Conservation (phyloP, 2,888 invertebrate genomes). For the Abrostola tripartita region DNA sequence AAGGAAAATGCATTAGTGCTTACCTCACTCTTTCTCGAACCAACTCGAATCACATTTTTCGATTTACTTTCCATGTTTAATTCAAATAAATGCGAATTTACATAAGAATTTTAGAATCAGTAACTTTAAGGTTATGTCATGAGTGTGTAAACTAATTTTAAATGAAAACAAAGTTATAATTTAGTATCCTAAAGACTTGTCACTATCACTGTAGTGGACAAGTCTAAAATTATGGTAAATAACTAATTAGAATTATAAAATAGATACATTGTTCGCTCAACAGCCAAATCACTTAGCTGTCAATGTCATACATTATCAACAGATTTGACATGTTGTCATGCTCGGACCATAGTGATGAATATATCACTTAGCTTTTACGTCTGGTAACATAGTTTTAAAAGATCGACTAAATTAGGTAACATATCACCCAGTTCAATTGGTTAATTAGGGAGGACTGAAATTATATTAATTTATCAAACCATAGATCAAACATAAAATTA, state of each 20-base stretch:
- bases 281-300: slow-evolving; percentile 25
- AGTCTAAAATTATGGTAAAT: slow-evolving; percentile 57
- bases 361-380: no score
- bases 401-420: no score
- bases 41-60: slow-evolving; percentile 91
- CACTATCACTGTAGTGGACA: slow-evolving; percentile 87
- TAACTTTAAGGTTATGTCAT: slow-evolving; percentile 58
- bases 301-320: slow-evolving; percentile 8
- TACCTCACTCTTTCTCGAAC: slow-evolving; percentile 95
- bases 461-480: no score
- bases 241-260: slow-evolving; percentile 42
- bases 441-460: no score
- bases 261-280: slow-evolving; percentile 28
- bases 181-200: slow-evolving; percentile 65
- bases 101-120: slow-evolving; percentile 51
- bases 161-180: slow-evolving; percentile 21
- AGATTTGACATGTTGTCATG: not conserved
- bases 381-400: no score
- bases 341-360: not conserved
- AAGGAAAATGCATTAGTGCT: slow-evolving; percentile 57
- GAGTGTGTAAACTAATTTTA: slow-evolving; percentile 22
- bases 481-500: no score
- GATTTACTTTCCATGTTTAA: slow-evolving; percentile 77
- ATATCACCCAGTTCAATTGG: no score
- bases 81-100: slow-evolving; percentile 59